These are phyloP conservation scores for Xanthorhoe spadicearia DNA, from an alignment of 2,888 invertebrate species.

Conservation along the genomic window DNA sequence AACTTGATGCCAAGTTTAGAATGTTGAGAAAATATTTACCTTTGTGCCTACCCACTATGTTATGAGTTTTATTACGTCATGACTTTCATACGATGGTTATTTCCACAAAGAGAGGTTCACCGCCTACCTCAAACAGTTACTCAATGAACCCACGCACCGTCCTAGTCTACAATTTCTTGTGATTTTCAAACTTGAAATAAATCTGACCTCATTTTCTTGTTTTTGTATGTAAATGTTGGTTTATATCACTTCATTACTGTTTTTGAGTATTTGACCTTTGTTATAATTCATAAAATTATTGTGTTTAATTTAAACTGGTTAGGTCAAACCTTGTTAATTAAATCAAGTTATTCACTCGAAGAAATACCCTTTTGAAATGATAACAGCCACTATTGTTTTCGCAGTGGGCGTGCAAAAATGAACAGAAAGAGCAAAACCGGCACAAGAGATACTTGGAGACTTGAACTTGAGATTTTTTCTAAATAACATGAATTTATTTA, in stretches of 20 bases:
- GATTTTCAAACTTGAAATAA: not conserved
- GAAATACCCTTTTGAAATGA: constrained; percentile 34
- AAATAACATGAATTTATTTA: not conserved
- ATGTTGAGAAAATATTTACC: no score
- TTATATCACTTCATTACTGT: no score
- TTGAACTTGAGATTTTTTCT: not conserved
- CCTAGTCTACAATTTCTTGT: not conserved
- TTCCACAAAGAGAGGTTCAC: not conserved
- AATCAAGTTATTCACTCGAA: no score
- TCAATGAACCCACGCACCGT: constrained; percentile 3
- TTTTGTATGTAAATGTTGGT: not conserved
- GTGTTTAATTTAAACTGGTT: no score
- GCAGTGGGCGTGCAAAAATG: constrained; percentile 50
- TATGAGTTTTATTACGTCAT: no score
- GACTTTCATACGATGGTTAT: not conserved
- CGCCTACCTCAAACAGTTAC: not conserved
- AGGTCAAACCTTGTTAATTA: no score
- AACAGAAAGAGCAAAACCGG: constrained; percentile 50
- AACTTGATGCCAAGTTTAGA: no score
- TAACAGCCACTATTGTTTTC: constrained; percentile 49
- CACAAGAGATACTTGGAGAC: constrained; percentile 42
- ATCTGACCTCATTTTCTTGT: not conserved
- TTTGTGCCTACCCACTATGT: no score
- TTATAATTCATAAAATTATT: no score
- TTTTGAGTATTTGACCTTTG: no score